A percentile compares a stretch with the other conserved stretches of the same genome.
phyloP scores from a whole-genome alignment of 2,113 vertebrate genomes.

The Peromyscus californicus region DNA sequence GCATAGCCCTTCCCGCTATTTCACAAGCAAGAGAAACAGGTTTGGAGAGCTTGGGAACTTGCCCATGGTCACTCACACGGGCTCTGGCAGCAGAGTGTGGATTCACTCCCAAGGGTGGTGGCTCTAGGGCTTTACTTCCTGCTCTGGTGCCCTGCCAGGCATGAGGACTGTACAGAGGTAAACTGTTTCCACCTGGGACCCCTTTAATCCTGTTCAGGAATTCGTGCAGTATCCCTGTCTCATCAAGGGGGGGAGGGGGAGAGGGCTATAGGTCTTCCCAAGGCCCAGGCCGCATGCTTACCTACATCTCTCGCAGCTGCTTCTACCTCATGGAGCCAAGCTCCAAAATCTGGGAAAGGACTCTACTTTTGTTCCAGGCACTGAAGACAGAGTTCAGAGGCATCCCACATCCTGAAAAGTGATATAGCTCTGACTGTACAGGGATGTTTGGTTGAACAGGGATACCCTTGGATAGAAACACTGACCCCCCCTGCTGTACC shows the following conservation, averaged over 20 bases:
- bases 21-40: not conserved
- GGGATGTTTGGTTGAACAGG: not conserved
- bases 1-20: not conserved
- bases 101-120: not conserved
- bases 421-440: not conserved
- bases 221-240: rapidly evolving
- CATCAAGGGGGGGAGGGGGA: too few relatives aligned
- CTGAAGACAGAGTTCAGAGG: not conserved
- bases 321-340: not conserved
- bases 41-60: not conserved
- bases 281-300: not conserved
- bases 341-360: not conserved
- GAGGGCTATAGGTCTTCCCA: not conserved
- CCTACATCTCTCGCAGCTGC: not conserved
- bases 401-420: not conserved
- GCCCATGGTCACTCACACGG: not conserved
- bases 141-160: not conserved
- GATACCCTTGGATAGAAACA: not conserved
- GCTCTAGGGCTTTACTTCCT: too few relatives aligned
- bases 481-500: not conserved
- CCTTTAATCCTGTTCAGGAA: not conserved
- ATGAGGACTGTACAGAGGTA: not conserved
- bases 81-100: not conserved
- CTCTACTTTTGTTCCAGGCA: not conserved
- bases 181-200: not conserved